A percentile compares a stretch with the other conserved stretches of the same genome.
Evolutionary conservation across 2,888 invertebrate genomes (phyloP).

Genomic region (Marasmarcha lunaedactyla): DNA sequence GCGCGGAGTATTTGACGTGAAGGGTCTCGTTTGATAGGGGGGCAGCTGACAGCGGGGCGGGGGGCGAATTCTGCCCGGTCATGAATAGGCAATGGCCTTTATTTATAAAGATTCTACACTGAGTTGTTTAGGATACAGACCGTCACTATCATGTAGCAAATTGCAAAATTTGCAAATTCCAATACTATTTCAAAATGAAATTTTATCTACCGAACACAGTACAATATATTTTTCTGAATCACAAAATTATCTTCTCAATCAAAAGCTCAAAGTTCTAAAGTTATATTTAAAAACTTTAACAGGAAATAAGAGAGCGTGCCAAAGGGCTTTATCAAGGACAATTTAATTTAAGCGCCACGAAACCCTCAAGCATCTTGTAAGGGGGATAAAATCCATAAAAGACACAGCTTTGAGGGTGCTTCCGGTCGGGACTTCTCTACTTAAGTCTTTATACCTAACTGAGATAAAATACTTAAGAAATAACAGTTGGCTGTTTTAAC

Average conservation of each 20-base stretch:
- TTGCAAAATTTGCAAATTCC: no score
- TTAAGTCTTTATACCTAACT: no score
- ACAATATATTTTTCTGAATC: no score
- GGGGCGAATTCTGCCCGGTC: constrained; percentile 64
- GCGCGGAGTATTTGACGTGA: constrained; percentile 70
- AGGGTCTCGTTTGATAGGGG: constrained; percentile 65
- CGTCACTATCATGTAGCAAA: constrained; percentile 25
- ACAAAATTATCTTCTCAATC: not conserved
- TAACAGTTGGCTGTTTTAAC: no score
- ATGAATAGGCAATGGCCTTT: constrained; percentile 71
- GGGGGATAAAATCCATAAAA: constrained; percentile 66
- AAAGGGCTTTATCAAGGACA: constrained; percentile 58
- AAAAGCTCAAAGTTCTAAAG: not conserved
- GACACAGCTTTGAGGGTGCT: constrained; percentile 30
- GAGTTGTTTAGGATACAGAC: constrained; percentile 54
- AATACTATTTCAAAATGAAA: no score
- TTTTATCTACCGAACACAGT: no score
- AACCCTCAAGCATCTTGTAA: constrained; percentile 57
- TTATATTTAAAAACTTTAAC: constrained; percentile 16
- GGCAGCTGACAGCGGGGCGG: constrained; percentile 31
- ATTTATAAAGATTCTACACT: constrained; percentile 67
- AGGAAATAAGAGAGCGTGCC: constrained; percentile 37
- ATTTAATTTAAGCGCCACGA: constrained; percentile 60
- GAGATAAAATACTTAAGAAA: no score
- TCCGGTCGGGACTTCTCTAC: no score